Base-by-base conservation (phyloP, 2,888 invertebrate species). In the Glaucopsyche alexis region DNA sequence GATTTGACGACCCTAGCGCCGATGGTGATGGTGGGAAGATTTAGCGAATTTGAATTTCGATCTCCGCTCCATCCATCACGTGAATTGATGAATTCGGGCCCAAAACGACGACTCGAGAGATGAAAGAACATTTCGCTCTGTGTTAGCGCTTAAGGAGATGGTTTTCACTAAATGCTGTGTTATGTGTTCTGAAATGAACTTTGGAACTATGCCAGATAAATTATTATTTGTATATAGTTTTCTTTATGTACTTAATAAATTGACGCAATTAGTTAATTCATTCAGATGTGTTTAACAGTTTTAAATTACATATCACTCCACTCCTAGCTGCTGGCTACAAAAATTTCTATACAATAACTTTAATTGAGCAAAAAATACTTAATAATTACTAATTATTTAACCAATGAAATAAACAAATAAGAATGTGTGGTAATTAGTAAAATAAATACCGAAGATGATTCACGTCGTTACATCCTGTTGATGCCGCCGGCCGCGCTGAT, bases 41-140 rank as follows among this genome's bases (percentile, higher is more conserved):
- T 92, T 92, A 90, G 92, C 92, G 90, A 92, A 93, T 93, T 93
- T 92, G 90, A 92, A 91, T 91, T 90, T 90, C 89, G 91, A 91
- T 91, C 87, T 89, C 87, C 84, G 85, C 84, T 85, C 86, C 92
- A 92, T 92, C 91, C 92, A 91, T 93, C 92, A 91, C 83, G 80
- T 84, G 90, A 91, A 93, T 92, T 93, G 92, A 93, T 93, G 92
- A 89, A 92, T 91, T 91, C 80, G 85, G 90, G 87, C 80, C 91
- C 89, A 92, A 92, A 92, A 92, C 86, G 88, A 89, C 77, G 83
- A 85, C 42, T 42, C 74, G 80, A 81, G 84, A 87, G 88, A 91
- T 89, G 90, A 89, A 91, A 90, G 90, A 79, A 85, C 84, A 87
- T 88, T 91, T 87, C 81, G 83, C 81, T 84, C 86, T 83, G 84